Percentiles rank a stretch among this genome's conserved stretches.
These are phyloP conservation scores for Leucania comma DNA, from an alignment of 2,888 invertebrate genomes.

Conservation along the genomic window DNA sequence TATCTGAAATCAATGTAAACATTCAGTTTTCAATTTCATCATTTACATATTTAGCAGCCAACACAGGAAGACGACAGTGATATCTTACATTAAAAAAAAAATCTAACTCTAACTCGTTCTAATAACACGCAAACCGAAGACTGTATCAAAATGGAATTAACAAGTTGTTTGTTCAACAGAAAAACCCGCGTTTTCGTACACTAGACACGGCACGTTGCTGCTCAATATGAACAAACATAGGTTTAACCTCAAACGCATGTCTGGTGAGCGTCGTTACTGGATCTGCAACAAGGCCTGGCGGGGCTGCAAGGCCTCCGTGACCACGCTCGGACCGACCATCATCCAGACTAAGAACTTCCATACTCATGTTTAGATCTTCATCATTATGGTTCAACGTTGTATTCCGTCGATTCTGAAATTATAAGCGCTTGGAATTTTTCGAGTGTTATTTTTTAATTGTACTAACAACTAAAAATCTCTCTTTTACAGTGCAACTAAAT, in stretches of 20 bases:
- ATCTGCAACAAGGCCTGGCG: constrained; percentile 47
- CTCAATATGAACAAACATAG: constrained; percentile 38
- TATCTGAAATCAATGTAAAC: not conserved
- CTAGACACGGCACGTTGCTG: constrained; percentile 37
- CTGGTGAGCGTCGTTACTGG: constrained; percentile 48
- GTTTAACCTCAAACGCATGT: constrained; percentile 43
- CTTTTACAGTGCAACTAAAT: not conserved
- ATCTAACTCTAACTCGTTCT: not conserved
- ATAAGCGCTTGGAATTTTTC: constrained; percentile 5
- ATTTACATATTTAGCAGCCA: not conserved
- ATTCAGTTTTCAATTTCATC: not conserved
- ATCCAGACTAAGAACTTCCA: constrained; percentile 37
- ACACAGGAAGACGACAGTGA: not conserved
- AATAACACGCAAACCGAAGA: not conserved
- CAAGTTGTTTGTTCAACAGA: constrained; percentile 27
- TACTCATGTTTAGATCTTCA: constrained; percentile 22
- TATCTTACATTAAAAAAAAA: too few species aligned
- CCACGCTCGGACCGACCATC: constrained; percentile 14
- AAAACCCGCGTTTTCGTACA: constrained; percentile 37
- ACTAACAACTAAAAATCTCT: not conserved
- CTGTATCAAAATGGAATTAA: not conserved
- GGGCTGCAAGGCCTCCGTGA: constrained; percentile 46
- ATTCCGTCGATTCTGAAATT: constrained; percentile 3
- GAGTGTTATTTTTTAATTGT: not conserved
- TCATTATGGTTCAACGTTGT: constrained; percentile 3